These are phyloP conservation scores for Toxotes chatareus DNA, from an alignment of 2,113 vertebrate genomes.

Conservation along the genomic window DNA sequence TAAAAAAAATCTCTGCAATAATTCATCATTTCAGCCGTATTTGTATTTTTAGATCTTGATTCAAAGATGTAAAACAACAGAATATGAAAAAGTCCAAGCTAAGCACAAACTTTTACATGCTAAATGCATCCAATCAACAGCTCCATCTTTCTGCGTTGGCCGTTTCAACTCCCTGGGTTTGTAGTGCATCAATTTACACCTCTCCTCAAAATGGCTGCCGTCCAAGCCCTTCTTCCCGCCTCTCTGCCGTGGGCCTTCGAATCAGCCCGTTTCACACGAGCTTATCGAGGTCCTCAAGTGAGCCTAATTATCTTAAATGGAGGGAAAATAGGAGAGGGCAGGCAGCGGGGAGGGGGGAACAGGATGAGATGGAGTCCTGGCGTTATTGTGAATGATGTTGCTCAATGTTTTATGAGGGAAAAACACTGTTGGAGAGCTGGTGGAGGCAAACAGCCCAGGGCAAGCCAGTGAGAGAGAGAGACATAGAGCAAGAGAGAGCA, in stretches of 20 bases:
- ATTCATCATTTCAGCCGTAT: too few relatives aligned
- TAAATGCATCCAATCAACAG: background rate
- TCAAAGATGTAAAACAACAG: background rate
- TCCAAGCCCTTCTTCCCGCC: conserved; percentile 32
- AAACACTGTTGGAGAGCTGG: conserved; percentile 27
- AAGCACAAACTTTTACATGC: background rate
- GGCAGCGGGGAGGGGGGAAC: background rate
- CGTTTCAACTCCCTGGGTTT: conserved; percentile 15
- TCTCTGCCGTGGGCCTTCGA: conserved; percentile 17
- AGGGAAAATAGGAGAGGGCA: background rate
- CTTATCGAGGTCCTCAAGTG: conserved; percentile 15
- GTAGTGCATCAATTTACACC: conserved; percentile 7
- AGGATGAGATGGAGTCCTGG: background rate
- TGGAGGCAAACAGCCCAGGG: conserved; percentile 28
- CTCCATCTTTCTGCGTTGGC: background rate
- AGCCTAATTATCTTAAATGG: conserved; percentile 16
- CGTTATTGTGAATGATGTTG: conserved; percentile 4
- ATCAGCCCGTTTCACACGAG: conserved; percentile 39
- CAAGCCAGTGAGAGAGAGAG: background rate
- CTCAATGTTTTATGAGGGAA: conserved; percentile 43
- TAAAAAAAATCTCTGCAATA: too few relatives aligned
- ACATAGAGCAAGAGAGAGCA: background rate
- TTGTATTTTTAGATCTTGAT: background rate
- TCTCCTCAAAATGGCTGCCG: conserved; percentile 24
- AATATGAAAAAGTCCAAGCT: background rate